Base-by-base conservation (phyloP, 2,888 invertebrate genomes). In the Limenitis arthemis region DNA sequence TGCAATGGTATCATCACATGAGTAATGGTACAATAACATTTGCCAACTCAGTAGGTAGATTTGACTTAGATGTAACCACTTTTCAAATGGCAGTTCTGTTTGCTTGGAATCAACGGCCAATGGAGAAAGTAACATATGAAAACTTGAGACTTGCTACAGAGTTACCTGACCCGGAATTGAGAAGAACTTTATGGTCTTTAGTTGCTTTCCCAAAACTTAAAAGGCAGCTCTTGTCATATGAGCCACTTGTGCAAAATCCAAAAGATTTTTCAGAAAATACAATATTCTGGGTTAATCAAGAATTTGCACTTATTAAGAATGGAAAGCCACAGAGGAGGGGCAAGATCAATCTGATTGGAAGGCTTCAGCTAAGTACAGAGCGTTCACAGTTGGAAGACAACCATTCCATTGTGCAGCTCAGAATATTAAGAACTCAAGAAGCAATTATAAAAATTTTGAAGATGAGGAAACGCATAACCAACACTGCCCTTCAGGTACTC, bases 1-100 rank as follows among this genome's bases (percentile, higher is more conserved):
- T 99, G 53, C 97, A 98, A 81, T 99, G 99, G 99, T 94, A 99
- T 80, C 99, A 99, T 84, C 98, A 99, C 71, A 99, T 99, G 98
- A 98, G 98, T 61, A 99, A 99, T 83, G 99, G 99, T 64, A 98
- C 98, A 56, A 97, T 99, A 65, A 97, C 96, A 29, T 99, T 99
- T 86, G 91, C 92, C 0, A 98, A 97, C 77, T 91, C 93, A 62
- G 91, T 95, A 49, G 99, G 98, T 1, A 92, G 95, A 64, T 99
- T 95, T 83, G 99, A 99, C 82, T 88, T 99, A 66, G 99, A 99
- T 75, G 98, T 99, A 6, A 99, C 99, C 9, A 99, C 99, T 30
- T 99, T 99, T 83, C 99, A 99, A 91, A 98, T 99, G 98, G 98
- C 98, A 37, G 98, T 99, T 11, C 86, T 99, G 40, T 99, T 98